These are phyloP conservation scores for Takifugu ocellatus DNA, from an alignment of 2,797 vertebrate genomes.

Conservation along the genomic window DNA sequence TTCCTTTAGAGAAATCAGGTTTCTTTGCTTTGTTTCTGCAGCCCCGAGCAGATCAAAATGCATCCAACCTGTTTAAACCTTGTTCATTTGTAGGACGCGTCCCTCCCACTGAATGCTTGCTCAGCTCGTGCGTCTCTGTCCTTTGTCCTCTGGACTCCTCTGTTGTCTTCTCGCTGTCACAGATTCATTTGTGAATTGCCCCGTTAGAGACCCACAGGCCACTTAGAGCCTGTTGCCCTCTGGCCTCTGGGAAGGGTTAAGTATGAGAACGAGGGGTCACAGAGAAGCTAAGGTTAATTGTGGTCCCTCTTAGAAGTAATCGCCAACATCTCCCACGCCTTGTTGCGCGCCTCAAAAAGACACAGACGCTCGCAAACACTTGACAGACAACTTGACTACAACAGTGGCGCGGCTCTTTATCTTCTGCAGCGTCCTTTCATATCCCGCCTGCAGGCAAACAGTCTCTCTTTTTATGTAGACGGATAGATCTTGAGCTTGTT, in stretches of 20 bases:
- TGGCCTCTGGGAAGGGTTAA: slow-evolving; percentile 63
- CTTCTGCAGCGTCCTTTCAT: slow-evolving; percentile 39
- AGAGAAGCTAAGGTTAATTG: slow-evolving; percentile 70
- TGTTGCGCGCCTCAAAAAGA: slow-evolving; percentile 8
- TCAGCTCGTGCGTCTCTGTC: not conserved
- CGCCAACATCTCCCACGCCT: slow-evolving; percentile 59
- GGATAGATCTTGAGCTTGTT: slow-evolving; percentile 65
- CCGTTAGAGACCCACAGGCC: slow-evolving; percentile 56
- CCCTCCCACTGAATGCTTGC: too few relatives aligned
- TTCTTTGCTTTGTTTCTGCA: too few relatives aligned
- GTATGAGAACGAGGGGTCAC: slow-evolving; percentile 67
- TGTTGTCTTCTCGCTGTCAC: slow-evolving; percentile 47
- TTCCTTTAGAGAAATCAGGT: too few relatives aligned
- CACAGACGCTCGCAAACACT: slow-evolving; percentile 25
- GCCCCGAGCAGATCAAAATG: too few relatives aligned
- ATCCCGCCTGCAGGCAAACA: slow-evolving; percentile 64
- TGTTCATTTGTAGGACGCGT: too few relatives aligned
- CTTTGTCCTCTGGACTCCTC: slow-evolving; percentile 14
- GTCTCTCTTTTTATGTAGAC: slow-evolving; percentile 52
- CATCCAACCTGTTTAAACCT: too few relatives aligned
- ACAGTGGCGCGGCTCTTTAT: slow-evolving; percentile 26
- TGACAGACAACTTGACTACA: slow-evolving; percentile 15
- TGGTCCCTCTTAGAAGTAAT: slow-evolving; percentile 72
- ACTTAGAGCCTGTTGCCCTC: slow-evolving; percentile 60
- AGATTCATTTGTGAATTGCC: slow-evolving; percentile 46